These are phyloP conservation scores for Halcyon senegalensis DNA, from an alignment of 2,113 vertebrate species.

Conservation along the genomic window DNA sequence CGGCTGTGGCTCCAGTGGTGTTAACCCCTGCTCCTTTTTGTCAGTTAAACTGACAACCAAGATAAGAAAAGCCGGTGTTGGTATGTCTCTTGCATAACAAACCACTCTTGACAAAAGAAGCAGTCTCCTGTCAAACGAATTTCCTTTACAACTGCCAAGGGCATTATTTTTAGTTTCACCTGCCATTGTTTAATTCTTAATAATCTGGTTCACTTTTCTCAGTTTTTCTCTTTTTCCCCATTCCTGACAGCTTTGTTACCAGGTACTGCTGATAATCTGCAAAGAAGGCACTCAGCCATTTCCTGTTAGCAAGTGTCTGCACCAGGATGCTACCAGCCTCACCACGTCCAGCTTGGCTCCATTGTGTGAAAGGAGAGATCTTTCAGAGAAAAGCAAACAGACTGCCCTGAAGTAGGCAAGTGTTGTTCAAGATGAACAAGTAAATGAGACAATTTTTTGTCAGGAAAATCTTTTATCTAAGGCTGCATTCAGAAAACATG, in stretches of 20 bases:
- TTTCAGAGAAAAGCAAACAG: background rate
- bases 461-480: background rate
- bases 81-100: slow-evolving; percentile 74
- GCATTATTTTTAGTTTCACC: slow-evolving; percentile 67
- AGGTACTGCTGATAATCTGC: background rate
- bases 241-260: background rate
- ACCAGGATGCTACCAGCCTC: background rate
- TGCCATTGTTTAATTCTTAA: slow-evolving; percentile 58
- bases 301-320: background rate
- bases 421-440: background rate
- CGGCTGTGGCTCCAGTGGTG: slow-evolving; percentile 35
- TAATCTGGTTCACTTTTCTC: background rate
- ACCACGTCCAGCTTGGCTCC: background rate
- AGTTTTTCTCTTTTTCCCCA: background rate
- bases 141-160: slow-evolving; percentile 72
- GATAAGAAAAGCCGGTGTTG: slow-evolving; percentile 69
- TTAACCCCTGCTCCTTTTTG: slow-evolving; percentile 66
- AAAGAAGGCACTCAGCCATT: background rate
- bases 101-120: slow-evolving; percentile 70
- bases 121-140: slow-evolving; percentile 74
- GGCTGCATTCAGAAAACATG: background rate
- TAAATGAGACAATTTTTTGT: background rate
- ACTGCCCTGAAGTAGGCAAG: background rate
- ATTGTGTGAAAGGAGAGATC: background rate
- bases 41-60: slow-evolving; percentile 74